A percentile compares a stretch with the other conserved stretches of the same genome.
These are phyloP conservation scores for Nomada ruficornis DNA, from an alignment of 2,888 invertebrate species.

Conservation along the genomic window DNA sequence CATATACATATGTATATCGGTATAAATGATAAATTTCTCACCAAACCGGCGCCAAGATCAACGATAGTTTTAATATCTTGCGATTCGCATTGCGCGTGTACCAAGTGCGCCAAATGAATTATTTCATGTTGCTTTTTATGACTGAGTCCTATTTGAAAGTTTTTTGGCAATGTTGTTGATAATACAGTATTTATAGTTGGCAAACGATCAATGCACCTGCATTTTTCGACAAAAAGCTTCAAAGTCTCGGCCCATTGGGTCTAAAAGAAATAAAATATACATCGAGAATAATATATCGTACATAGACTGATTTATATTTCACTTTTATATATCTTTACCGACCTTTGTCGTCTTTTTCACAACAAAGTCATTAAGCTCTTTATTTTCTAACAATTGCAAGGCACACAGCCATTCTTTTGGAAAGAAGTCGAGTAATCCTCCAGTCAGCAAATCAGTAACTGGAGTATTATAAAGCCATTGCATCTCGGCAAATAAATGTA, in stretches of 20 bases:
- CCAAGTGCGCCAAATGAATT: slow-evolving; percentile 86
- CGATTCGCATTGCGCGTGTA: slow-evolving; percentile 85
- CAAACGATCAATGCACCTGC: slow-evolving; percentile 77
- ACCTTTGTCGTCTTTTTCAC: slow-evolving; percentile 74
- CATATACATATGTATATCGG: too few species aligned
- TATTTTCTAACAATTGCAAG: slow-evolving; percentile 82
- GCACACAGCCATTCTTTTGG: slow-evolving; percentile 85
- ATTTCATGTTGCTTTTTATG: slow-evolving; percentile 91
- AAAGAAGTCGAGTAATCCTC: slow-evolving; percentile 86
- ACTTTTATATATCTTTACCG: slow-evolving; percentile 19
- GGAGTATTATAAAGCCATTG: slow-evolving; percentile 88
- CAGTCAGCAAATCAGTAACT: slow-evolving; percentile 88
- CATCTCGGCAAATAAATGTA: slow-evolving; percentile 86
- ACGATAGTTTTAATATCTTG: slow-evolving; percentile 86
- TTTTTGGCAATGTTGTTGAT: slow-evolving; percentile 74
- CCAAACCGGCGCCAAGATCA: slow-evolving; percentile 91
- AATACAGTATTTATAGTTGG: slow-evolving; percentile 60
- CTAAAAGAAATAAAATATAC: slow-evolving; percentile 43
- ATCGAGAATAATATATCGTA: background rate
- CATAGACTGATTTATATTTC: background rate
- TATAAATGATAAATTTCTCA: slow-evolving; percentile 81
- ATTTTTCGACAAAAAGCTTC: slow-evolving; percentile 81
- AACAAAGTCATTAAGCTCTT: slow-evolving; percentile 85
- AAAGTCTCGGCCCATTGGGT: slow-evolving; percentile 82
- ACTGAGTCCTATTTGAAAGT: slow-evolving; percentile 84